Evolutionary conservation across 2,797 vertebrate genomes (phyloP), one percentile per base, ranked within the genome.

Genomic region (Sorex maritimensis): DNA sequence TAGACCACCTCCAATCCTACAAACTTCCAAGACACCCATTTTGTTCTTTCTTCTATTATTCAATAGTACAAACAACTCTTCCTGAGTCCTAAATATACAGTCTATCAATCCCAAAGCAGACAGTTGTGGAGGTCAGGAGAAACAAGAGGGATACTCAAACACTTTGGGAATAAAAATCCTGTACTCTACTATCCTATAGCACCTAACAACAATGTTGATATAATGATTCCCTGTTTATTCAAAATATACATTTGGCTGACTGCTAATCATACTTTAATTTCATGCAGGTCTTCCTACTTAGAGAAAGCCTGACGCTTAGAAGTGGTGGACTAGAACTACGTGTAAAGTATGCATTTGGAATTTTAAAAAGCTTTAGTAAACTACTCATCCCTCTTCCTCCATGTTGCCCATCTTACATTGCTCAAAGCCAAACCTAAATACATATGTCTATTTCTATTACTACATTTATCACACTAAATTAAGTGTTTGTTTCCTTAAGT

Each of bases 11-110:
- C 58, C 24, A 49, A 90, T 81, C 8, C n/a, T 90, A 89, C 3
- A 94, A 94, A 55, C 21, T 81, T 86, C 65, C 58, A 88, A 10
- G 52, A 88, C 0, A 88, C 30, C 69, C 69, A 82, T 78, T 85
- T 91, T 67, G 52, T 81, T 93, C n/a, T 91, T 90, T 81, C 14
- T 84, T 92, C 23, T 86, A n/a, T 79, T 88, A 91, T 86, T 92
- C 34, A 92, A 26, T 30, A 52, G 14, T 83, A 67, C 6, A 63
- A 63, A 6, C 24, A 67, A 67, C 24, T 28, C 65, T 26, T 67
- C 12, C 65, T 26, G 11, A 4, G 24, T 67, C 21, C 65, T 67
- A 77, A 61, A 61, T 61, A 19, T 7, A 61, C 58, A 61, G 68
- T 52, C 55, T 84, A 68, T 78, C 23, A 83, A 84, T 41, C 8